These are phyloP conservation scores for Geopemphigus sp. DNA, from an alignment of 1,140 invertebrate species.

Conservation along the genomic window DNA sequence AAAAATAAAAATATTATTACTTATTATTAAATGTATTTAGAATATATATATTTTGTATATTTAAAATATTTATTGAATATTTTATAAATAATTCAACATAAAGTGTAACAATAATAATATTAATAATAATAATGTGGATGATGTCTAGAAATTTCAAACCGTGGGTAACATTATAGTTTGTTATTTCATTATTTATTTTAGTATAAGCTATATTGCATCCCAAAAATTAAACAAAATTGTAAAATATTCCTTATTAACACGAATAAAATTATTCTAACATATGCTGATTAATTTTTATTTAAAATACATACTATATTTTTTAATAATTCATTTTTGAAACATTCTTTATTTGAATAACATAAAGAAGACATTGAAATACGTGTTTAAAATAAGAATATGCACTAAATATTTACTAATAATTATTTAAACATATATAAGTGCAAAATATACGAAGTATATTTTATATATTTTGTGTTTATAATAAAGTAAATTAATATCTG, in stretches of 20 bases:
- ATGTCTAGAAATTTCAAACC: not conserved
- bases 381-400: no score
- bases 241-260: not conserved
- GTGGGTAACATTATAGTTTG: constrained; percentile 44
- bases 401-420: no score
- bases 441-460: no score
- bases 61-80: not conserved
- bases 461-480: no score
- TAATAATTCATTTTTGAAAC: no score
- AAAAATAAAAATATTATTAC: not conserved
- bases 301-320: no score
- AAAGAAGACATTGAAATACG: no score
- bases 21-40: not conserved
- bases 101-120: not conserved
- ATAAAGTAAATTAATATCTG: no score
- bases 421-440: no score
- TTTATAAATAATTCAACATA: not conserved
- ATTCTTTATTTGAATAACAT: no score
- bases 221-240: not conserved
- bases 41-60: not conserved
- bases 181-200: constrained; percentile 38
- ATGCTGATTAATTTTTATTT: no score
- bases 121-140: not conserved
- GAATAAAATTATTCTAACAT: no score
- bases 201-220: constrained; percentile 43